A percentile compares a stretch with the other conserved stretches of the same genome.
phyloP scores from a whole-genome alignment of 2,797 vertebrate species.

The Halcyon smyrnensis region DNA sequence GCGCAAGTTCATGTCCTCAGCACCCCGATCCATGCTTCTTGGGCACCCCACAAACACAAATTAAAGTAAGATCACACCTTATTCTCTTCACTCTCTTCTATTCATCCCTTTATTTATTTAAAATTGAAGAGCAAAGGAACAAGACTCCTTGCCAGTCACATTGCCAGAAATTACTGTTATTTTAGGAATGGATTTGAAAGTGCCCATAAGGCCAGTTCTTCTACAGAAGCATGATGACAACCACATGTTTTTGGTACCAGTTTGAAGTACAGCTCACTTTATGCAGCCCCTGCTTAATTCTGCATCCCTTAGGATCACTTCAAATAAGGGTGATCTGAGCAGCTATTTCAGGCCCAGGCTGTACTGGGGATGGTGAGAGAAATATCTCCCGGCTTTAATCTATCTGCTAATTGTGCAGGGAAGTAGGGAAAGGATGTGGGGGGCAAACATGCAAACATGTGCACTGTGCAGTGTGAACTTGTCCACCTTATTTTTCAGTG shows the following conservation, averaged over 20 bases:
- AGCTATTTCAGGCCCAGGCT: background rate
- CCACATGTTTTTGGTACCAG: background rate
- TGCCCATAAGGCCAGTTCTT: background rate
- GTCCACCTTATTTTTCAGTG: background rate
- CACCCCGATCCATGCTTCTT: background rate
- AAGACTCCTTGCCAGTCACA: background rate
- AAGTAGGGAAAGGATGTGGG: background rate
- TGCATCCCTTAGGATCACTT: background rate
- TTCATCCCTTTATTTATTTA: background rate
- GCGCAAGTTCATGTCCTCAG: background rate
- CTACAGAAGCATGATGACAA: background rate
- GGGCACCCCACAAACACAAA: background rate
- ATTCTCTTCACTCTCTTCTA: background rate
- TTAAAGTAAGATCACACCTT: background rate
- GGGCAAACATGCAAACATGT: background rate
- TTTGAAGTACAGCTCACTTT: background rate
- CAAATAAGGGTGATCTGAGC: background rate
- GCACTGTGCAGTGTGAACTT: background rate
- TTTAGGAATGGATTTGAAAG: background rate
- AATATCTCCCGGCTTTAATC: background rate
- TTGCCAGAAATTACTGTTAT: background rate
- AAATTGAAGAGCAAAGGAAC: background rate
- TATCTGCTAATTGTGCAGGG: background rate
- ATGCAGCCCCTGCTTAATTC: background rate
- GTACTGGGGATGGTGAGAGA: background rate